These are phyloP conservation scores for Volucella inanis DNA, from an alignment of 2,888 invertebrate genomes.

Conservation along the genomic window DNA sequence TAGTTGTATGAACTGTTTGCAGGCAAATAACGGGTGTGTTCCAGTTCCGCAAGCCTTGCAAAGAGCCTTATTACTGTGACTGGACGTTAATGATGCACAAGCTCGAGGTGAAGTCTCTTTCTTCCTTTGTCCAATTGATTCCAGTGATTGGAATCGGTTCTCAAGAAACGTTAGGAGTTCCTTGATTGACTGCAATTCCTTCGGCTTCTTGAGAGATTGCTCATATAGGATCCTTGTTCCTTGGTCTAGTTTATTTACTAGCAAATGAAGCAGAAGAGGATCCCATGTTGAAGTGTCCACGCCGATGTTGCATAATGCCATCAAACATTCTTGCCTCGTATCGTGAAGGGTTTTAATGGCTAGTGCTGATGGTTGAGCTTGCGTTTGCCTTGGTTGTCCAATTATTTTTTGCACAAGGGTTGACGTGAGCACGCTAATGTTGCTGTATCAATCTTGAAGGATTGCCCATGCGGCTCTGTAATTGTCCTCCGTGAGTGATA, in stretches of 20 bases:
- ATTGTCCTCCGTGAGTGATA: too few species aligned
- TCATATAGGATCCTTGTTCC: constrained; percentile 37
- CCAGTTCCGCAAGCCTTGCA: constrained; percentile 15
- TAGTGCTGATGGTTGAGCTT: too few species aligned
- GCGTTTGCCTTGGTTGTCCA: constrained; percentile 34
- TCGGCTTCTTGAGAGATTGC: constrained; percentile 43
- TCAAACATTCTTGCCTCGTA: constrained; percentile 8
- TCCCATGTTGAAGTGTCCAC: too few species aligned
- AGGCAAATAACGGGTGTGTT: constrained; percentile 32
- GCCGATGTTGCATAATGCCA: too few species aligned
- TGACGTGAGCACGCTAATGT: constrained; percentile 45
- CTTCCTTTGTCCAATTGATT: too few species aligned
- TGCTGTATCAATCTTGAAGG: constrained; percentile 49
- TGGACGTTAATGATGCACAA: too few species aligned
- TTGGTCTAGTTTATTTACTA: too few species aligned
- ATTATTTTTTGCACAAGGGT: constrained; percentile 32
- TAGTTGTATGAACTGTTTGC: constrained; percentile 1
- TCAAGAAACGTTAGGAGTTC: constrained; percentile 12
- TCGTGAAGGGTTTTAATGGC: constrained; percentile 48
- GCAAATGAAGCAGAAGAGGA: constrained; percentile 48
- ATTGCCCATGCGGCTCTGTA: constrained; percentile 41
- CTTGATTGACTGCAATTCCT: constrained; percentile 32
- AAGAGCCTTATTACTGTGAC: too few species aligned
- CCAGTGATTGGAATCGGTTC: too few species aligned
- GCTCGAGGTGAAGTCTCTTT: too few species aligned